Evolutionary conservation across 1,140 invertebrate genomes (phyloP).

Genomic region (Prorops nasuta): DNA sequence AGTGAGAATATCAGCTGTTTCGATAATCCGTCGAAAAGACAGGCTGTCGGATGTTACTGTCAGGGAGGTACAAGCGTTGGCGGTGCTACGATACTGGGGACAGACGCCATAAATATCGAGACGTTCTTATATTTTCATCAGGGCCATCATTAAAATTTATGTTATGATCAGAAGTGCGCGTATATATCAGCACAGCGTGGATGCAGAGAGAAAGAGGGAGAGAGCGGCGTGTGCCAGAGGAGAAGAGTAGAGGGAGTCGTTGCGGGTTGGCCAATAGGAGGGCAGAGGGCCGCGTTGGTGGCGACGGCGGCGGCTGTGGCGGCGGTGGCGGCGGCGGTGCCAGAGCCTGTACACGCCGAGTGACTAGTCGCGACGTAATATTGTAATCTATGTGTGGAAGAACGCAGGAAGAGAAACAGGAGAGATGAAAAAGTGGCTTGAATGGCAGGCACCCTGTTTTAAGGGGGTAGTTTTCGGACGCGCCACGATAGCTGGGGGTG

Average conservation of each 20-base stretch:
- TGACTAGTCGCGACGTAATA: constrained; percentile 34
- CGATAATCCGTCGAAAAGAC: no score
- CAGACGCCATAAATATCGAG: constrained; percentile 50
- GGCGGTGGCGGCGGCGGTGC: no score
- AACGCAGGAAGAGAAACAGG: constrained; percentile 46
- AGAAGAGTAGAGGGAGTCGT: not conserved
- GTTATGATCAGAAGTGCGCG: constrained; percentile 52
- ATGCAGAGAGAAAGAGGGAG: constrained; percentile 13
- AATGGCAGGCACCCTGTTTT: constrained; percentile 42
- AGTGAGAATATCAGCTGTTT: no score
- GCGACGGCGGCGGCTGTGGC: no score
- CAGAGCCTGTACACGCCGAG: no score
- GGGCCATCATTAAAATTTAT: constrained; percentile 57
- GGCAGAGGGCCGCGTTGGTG: no score
- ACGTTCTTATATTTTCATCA: constrained; percentile 59
- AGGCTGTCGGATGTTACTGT: no score
- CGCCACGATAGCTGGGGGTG: constrained; percentile 17
- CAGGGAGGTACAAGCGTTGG: no score
- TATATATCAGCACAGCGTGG: constrained; percentile 48
- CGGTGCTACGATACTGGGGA: constrained; percentile 6
- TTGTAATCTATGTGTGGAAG: constrained; percentile 57
- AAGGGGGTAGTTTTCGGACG: constrained; percentile 47
- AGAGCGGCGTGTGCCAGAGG: constrained; percentile 12
- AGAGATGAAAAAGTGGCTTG: constrained; percentile 53
- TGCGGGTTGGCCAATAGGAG: no score